These are phyloP conservation scores for Nematostella vectensis DNA, from an alignment of 92 coral and sea anemone genomes.

Conservation along the genomic window DNA sequence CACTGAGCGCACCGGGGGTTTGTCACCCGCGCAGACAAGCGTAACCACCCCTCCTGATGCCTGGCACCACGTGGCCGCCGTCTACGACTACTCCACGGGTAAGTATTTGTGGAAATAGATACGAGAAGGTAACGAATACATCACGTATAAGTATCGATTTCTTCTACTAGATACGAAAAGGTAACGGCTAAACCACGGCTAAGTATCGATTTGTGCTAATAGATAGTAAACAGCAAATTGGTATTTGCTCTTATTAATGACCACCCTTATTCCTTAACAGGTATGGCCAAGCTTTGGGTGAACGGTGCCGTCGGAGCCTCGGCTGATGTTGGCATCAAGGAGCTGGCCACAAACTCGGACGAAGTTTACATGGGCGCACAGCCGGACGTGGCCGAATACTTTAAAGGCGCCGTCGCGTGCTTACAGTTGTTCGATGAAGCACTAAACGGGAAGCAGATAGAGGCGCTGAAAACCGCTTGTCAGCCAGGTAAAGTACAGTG, in stretches of 20 bases:
- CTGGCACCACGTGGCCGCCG: constrained; percentile 20
- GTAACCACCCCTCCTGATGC: not conserved
- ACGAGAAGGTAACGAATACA: too few species aligned
- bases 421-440: constrained; percentile 36
- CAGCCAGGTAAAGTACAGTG: constrained; percentile 12
- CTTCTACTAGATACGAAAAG: too few species aligned
- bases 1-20: not conserved
- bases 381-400: constrained; percentile 6
- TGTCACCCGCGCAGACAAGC: not conserved
- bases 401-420: constrained; percentile 42
- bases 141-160: too few species aligned
- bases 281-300: constrained; percentile 15
- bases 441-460: constrained; percentile 17
- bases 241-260: too few species aligned
- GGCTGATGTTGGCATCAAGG: constrained; percentile 16
- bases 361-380: constrained; percentile 29
- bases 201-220: too few species aligned
- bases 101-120: too few species aligned
- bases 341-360: constrained; percentile 17
- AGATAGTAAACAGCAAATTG: too few species aligned
- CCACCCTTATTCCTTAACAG: not conserved
- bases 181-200: too few species aligned
- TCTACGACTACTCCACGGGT: constrained; percentile 26
- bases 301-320: constrained; percentile 14
- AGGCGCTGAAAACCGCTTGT: constrained; percentile 19